Evolutionary conservation across 2,113 vertebrate species (phyloP).

Genomic region (Megaleporinus macrocephalus): DNA sequence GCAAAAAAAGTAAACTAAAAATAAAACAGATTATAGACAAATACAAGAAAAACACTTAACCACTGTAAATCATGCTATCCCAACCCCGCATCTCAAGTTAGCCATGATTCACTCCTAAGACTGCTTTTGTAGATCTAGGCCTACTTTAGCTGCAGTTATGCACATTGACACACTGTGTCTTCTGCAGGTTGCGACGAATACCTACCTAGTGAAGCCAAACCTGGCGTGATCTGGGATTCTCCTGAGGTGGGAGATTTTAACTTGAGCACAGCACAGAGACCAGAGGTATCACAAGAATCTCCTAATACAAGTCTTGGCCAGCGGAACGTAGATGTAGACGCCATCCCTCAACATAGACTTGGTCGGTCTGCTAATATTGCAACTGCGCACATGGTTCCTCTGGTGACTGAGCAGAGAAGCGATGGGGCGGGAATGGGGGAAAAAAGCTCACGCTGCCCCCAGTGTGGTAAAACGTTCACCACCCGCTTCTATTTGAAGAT

Average conservation of each 20-base stretch:
- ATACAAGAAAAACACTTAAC: no score
- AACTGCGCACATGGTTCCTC: not conserved
- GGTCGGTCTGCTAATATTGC: not conserved
- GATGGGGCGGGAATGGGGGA: constrained; percentile 24
- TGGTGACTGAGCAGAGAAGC: constrained; percentile 15
- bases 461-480: constrained; percentile 59
- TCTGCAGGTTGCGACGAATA: constrained; percentile 15
- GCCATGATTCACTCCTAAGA: not conserved
- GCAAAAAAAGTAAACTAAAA: no score
- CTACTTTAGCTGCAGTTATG: not conserved
- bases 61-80: not conserved
- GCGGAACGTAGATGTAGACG: constrained; percentile 14
- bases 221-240: constrained; percentile 38
- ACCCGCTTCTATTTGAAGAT: constrained; percentile 61
- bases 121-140: not conserved
- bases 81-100: no score
- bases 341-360: not conserved
- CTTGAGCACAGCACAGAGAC: not conserved
- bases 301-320: constrained; percentile 1
- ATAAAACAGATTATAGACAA: no score
- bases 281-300: constrained; percentile 25
- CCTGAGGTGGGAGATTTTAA: constrained; percentile 22
- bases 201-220: constrained; percentile 24
- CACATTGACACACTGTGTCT: not conserved
- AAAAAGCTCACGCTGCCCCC: constrained; percentile 51